Conservation (phyloP, 2,113 vertebrate genomes). For the Microcebus ravelobensis region DNA sequence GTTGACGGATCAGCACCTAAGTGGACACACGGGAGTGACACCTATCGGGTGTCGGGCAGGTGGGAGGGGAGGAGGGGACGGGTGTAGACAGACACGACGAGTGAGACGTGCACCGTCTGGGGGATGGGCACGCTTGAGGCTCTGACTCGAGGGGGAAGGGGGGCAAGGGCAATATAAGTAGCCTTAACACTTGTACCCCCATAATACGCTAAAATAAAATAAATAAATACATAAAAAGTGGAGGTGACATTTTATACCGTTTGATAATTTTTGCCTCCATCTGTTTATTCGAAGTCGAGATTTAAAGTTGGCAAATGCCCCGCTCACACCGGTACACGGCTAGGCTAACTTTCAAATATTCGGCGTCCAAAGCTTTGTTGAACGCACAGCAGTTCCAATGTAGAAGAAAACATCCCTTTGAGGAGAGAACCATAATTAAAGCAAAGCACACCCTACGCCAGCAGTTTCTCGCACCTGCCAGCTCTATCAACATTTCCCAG, state of each 20-base stretch:
- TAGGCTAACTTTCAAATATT: constrained; percentile 53
- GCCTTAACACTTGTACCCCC: no score
- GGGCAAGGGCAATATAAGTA: no score
- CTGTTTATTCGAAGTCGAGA: constrained; percentile 71
- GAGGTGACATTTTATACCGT: constrained; percentile 77
- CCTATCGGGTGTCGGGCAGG: no score
- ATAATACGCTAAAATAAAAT: no score
- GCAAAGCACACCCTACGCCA: background rate
- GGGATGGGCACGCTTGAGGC: no score
- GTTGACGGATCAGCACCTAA: no score
- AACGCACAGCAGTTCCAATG: constrained; percentile 6
- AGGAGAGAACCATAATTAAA: constrained; percentile 2
- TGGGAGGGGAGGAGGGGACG: no score
- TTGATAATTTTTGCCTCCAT: constrained; percentile 72
- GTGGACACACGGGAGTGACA: no score
- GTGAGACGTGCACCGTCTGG: no score
- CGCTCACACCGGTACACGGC: background rate
- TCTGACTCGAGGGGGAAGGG: no score
- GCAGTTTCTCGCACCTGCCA: background rate
- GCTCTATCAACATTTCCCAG: background rate
- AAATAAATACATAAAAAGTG: constrained; percentile 37
- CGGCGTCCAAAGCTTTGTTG: background rate
- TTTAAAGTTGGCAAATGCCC: constrained; percentile 69
- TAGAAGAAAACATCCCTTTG: constrained; percentile 1
- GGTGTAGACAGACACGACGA: no score